These are phyloP conservation scores for Eretmodus cyanostictus DNA, from an alignment of 2,113 vertebrate genomes.

Conservation along the genomic window DNA sequence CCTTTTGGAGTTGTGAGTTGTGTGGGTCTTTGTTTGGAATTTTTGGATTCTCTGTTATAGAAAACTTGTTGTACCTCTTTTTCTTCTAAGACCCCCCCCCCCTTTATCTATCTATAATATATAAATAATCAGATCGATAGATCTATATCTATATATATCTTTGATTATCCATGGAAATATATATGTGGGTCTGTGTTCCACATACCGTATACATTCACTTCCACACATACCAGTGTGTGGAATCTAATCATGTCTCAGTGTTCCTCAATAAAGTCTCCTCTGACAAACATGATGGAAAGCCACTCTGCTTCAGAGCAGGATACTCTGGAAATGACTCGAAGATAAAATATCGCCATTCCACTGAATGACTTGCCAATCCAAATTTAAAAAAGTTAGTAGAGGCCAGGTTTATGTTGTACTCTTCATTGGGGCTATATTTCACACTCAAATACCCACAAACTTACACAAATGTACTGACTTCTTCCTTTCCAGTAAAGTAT, in stretches of 20 bases:
- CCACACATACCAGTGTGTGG: background rate
- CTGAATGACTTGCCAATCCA: constrained; percentile 66
- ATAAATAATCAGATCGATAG: background rate
- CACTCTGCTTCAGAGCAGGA: constrained; percentile 54
- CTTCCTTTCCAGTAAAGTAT: background rate
- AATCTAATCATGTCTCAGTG: constrained; percentile 35
- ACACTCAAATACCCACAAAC: background rate
- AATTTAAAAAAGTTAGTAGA: constrained; percentile 68
- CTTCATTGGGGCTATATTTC: constrained; percentile 54
- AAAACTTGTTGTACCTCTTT: background rate
- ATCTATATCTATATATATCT: background rate
- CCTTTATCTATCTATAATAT: background rate
- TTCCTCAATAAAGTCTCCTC: constrained; percentile 62
- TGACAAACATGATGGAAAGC: constrained; percentile 71
- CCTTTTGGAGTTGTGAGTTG: background rate
- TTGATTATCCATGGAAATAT: background rate
- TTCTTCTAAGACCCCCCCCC: background rate
- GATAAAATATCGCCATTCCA: constrained; percentile 58
- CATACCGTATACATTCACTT: background rate
- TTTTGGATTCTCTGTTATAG: background rate
- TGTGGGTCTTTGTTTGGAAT: background rate
- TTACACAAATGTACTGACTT: background rate
- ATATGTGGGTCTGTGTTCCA: background rate
- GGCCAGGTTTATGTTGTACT: constrained; percentile 44
- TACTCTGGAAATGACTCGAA: constrained; percentile 55